phyloP scores from a whole-genome alignment of 2,888 invertebrate genomes.

The Listrodromus nycthemerus region DNA sequence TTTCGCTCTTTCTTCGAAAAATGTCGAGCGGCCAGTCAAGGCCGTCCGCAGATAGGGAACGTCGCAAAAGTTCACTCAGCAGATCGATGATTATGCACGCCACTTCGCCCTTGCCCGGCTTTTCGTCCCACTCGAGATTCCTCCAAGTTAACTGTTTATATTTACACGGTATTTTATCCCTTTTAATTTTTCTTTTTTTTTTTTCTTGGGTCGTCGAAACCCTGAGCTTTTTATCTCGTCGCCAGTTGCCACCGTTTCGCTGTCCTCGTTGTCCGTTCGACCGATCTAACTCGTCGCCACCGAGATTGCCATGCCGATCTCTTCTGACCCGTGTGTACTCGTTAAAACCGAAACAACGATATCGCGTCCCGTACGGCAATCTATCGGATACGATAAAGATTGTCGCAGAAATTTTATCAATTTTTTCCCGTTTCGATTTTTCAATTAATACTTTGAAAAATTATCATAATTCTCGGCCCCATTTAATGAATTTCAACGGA shows the following conservation, averaged over 20 bases:
- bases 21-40: slow-evolving; percentile 37
- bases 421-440: no score
- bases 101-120: slow-evolving; percentile 30
- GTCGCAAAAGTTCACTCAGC: slow-evolving; percentile 53
- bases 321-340: not conserved
- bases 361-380: not conserved
- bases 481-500: not conserved
- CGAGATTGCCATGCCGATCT: not conserved
- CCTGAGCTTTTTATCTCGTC: not conserved
- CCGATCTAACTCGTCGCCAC: not conserved
- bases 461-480: not conserved
- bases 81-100: slow-evolving; percentile 46
- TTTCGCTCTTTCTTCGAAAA: slow-evolving; percentile 20
- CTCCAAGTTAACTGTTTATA: not conserved
- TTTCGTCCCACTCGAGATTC: not conserved
- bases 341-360: not conserved
- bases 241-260: not conserved
- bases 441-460: no score
- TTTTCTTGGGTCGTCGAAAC: not conserved
- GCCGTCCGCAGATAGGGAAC: slow-evolving; percentile 20
- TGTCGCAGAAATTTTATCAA: not conserved
- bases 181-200: not conserved
- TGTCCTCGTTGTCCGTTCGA: slow-evolving; percentile 12
- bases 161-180: not conserved
- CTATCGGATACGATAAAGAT: not conserved